Conservation (phyloP, 2,888 invertebrate genomes). For the Lasioglossum calceatum region DNA sequence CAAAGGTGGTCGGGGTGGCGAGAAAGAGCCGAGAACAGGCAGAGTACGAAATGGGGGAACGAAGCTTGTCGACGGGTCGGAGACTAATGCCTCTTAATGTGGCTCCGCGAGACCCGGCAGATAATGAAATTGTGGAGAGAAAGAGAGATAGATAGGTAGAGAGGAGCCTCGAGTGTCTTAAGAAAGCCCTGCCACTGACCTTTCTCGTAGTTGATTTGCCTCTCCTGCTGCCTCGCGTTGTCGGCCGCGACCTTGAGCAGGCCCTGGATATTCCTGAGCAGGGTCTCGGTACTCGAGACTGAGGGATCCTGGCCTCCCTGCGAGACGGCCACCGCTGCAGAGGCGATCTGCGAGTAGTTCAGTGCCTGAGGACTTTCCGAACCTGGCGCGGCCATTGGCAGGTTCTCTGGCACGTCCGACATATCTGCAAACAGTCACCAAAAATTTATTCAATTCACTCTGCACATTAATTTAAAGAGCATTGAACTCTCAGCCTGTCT, state of each 20-base stretch:
- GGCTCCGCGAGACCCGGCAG: conserved; percentile 82
- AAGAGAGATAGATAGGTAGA: conserved; percentile 72
- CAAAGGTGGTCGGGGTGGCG: background rate
- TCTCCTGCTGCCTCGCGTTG: conserved; percentile 97
- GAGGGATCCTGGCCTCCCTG: conserved; percentile 87
- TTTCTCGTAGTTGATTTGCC: conserved; percentile 98
- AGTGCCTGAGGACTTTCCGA: conserved; percentile 88
- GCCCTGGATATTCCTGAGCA: conserved; percentile 97
- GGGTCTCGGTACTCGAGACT: conserved; percentile 95
- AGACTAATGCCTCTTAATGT: conserved; percentile 81
- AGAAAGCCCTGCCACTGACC: conserved; percentile 88
- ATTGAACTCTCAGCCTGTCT: background rate
- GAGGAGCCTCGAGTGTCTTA: conserved; percentile 83
- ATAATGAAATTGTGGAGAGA: conserved; percentile 84
- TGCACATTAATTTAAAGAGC: background rate
- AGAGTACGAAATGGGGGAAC: conserved; percentile 19
- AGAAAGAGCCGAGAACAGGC: background rate
- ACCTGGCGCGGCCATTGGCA: conserved; percentile 87
- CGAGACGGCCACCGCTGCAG: conserved; percentile 86
- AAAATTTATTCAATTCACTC: background rate
- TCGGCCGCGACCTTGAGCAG: conserved; percentile 98
- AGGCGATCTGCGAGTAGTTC: conserved; percentile 92
- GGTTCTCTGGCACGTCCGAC: conserved; percentile 91
- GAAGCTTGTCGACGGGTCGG: conserved; percentile 43
- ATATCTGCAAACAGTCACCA: conserved; percentile 86